Base-by-base conservation (phyloP, 1,140 invertebrate genomes). In the Drosophila takahashii region DNA sequence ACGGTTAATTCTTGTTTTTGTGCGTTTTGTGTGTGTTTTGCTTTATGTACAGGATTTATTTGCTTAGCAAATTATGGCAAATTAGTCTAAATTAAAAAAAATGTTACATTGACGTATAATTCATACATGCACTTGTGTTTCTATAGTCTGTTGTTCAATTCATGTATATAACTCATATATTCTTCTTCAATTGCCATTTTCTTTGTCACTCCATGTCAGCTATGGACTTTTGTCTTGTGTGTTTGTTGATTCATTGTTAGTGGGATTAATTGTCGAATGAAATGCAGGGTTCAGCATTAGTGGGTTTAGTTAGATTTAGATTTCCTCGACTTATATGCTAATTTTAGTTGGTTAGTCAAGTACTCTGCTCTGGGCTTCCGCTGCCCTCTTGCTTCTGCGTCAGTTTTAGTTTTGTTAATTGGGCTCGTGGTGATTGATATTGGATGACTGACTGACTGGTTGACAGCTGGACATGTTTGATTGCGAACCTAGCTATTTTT, bases 11-110 rank as follows among this genome's bases (percentile, higher is more conserved):
- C 27, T 41, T 32, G 26, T 53, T 65, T 64, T 26, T 56, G 57
- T 73, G 39, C 56, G 42, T 36, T 51, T 79, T 39, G 51, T 45
- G 32, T 48, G 15, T 47, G 9, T 39, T 74, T 53, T 71, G 34
- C 45, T 45, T 32, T 76, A 53, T 76, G 51, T 77, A 69, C 56
- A 77, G 47, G 58, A 72, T 80, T 60, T 60, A 90, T 90, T 90
- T 90, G 86, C 86, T 90, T 76, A 81, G 86, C 86, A 90, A 90
- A 90, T 90, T 90, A 90, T 90, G 86, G 86, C 86, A 90, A 71
- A 87, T 81, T 81, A 89, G 57, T 90, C 84, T 89, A 87, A 52
- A 79, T 62, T 79, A 69, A 81, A 56, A 60, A 73, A 69, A 52
- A 57, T 65, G 32, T 36, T 77, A 73, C 58, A 76, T 47, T 52